These are phyloP conservation scores for Polietes domitor DNA, from an alignment of 2,888 invertebrate genomes.

Conservation along the genomic window DNA sequence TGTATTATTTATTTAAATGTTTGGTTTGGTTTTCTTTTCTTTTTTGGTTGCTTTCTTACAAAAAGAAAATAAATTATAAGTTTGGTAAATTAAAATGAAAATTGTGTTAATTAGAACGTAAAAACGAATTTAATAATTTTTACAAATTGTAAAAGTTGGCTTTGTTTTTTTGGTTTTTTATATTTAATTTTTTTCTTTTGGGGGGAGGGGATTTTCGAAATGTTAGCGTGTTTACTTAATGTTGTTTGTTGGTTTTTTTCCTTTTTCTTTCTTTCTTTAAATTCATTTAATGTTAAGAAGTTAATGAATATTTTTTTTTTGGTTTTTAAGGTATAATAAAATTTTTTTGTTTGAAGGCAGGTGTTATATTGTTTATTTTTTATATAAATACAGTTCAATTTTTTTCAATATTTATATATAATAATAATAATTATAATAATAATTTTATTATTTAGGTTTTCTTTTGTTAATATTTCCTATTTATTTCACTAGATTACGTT, in stretches of 20 bases:
- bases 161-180: constrained; percentile 52
- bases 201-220: constrained; percentile 51
- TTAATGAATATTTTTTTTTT: constrained; percentile 58
- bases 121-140: constrained; percentile 50
- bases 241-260: background rate
- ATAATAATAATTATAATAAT: constrained; percentile 59
- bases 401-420: constrained; percentile 51
- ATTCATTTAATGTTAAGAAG: constrained; percentile 58
- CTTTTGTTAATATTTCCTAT: constrained; percentile 63
- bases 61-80: background rate
- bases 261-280: constrained; percentile 64
- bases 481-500: constrained; percentile 68
- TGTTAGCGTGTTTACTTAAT: constrained; percentile 62
- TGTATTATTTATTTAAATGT: constrained; percentile 31
- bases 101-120: constrained; percentile 48
- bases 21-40: constrained; percentile 19
- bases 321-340: constrained; percentile 73
- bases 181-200: constrained; percentile 61
- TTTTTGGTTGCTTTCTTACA: constrained; percentile 49
- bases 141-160: constrained; percentile 69
- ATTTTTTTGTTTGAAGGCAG: constrained; percentile 77
- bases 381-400: constrained; percentile 75
- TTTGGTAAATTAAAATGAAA: constrained; percentile 39
- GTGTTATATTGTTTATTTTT: constrained; percentile 77
- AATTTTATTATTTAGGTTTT: constrained; percentile 48